These are phyloP conservation scores for Tetropium fuscum DNA, from an alignment of 2,888 invertebrate genomes.

Conservation along the genomic window DNA sequence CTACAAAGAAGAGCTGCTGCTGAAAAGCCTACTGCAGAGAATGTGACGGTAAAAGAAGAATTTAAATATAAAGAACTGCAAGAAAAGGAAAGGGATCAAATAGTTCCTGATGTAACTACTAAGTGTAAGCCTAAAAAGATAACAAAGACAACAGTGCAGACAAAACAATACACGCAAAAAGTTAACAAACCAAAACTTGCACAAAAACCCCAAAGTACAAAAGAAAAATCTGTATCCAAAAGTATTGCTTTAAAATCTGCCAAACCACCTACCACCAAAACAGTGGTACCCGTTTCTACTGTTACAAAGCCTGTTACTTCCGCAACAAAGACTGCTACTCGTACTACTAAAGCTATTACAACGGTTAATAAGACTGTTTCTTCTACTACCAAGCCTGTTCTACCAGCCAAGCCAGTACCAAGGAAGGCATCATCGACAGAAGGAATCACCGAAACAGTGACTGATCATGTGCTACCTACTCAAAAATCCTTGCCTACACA, in stretches of 20 bases:
- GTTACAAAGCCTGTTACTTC: conserved; percentile 29
- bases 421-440: conserved; percentile 47
- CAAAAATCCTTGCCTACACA: conserved; percentile 63
- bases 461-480: conserved; percentile 57
- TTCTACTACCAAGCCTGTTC: conserved; percentile 7
- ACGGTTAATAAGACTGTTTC: background rate
- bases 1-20: conserved; percentile 31
- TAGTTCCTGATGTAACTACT: conserved; percentile 62
- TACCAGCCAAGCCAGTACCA: conserved; percentile 35
- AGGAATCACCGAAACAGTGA: conserved; percentile 37
- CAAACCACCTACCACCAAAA: conserved; percentile 50
- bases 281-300: background rate
- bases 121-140: conserved; percentile 51
- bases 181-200: conserved; percentile 42
- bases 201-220: conserved; percentile 37
- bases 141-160: conserved; percentile 45
- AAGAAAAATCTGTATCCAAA: conserved; percentile 43
- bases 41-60: conserved; percentile 35
- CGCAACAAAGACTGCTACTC: conserved; percentile 23
- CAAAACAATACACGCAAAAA: conserved; percentile 40
- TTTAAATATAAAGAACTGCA: conserved; percentile 33
- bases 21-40: background rate
- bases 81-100: conserved; percentile 64
- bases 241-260: conserved; percentile 34
- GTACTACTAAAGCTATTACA: conserved; percentile 2